phyloP scores from a whole-genome alignment of 2,113 vertebrate genomes.

The Aspidoscelis tigris region DNA sequence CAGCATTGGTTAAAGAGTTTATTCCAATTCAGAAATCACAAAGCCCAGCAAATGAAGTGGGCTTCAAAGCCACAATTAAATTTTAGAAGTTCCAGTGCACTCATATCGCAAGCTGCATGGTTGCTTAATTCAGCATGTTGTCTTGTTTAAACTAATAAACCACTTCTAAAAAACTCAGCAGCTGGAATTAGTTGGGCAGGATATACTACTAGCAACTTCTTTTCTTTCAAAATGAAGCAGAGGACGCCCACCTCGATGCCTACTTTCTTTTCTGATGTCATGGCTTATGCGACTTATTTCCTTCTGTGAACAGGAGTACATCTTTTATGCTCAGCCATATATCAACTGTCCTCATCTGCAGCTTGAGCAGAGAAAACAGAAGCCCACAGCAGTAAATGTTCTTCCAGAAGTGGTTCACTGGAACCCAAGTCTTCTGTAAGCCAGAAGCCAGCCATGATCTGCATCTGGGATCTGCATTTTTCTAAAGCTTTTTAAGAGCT shows the following conservation, averaged over 20 bases:
- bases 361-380: too few species aligned
- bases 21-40: not conserved
- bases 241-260: not conserved
- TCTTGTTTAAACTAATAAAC: slow-evolving; percentile 22
- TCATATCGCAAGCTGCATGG: not conserved
- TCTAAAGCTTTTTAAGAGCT: too few species aligned
- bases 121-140: not conserved
- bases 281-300: not conserved
- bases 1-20: not conserved
- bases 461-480: too few species aligned
- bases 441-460: not conserved
- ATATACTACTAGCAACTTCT: not conserved
- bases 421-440: not conserved
- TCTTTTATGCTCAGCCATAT: not conserved
- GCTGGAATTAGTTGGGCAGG: not conserved
- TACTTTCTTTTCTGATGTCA: not conserved
- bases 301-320: not conserved
- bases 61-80: not conserved
- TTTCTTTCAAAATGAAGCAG: not conserved
- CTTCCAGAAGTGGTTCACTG: too few species aligned
- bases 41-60: not conserved
- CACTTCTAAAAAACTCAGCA: not conserved
- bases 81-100: not conserved
- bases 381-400: too few species aligned
- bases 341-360: too few species aligned